Conservation (phyloP, 2,888 invertebrate species). For the Lasioglossum calceatum region DNA sequence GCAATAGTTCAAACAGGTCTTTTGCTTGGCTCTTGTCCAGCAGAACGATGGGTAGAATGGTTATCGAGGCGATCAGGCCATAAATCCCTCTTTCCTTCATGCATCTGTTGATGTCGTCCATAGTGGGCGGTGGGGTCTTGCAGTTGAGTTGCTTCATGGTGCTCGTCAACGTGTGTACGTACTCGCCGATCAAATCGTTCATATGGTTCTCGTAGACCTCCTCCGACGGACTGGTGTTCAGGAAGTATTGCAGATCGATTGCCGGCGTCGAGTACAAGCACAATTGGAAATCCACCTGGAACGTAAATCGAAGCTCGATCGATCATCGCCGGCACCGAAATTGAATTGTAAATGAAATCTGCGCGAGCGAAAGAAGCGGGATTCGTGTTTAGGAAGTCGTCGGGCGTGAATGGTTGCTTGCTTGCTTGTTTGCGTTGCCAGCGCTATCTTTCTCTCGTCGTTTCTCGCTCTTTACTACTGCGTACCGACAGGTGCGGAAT, state of each 20-base stretch:
- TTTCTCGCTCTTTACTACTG: too few species aligned
- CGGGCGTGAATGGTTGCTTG: slow-evolving; percentile 34
- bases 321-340: slow-evolving; percentile 52
- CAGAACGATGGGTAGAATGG: slow-evolving; percentile 74
- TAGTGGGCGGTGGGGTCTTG: slow-evolving; percentile 71
- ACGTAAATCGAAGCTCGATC: slow-evolving; percentile 46
- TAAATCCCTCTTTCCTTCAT: slow-evolving; percentile 65
- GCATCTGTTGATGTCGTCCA: slow-evolving; percentile 64
- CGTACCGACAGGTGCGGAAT: slow-evolving; percentile 52
- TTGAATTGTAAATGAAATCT: slow-evolving; percentile 77
- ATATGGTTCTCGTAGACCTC: slow-evolving; percentile 65
- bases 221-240: slow-evolving; percentile 81
- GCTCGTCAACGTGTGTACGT: slow-evolving; percentile 63
- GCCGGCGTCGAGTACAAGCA: slow-evolving; percentile 83
- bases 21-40: slow-evolving; percentile 71
- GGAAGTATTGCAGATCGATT: slow-evolving; percentile 84
- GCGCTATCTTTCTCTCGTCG: too few species aligned
- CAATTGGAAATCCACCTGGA: slow-evolving; percentile 85
- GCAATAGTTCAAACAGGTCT: slow-evolving; percentile 74
- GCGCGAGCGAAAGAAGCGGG: slow-evolving; percentile 56
- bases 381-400: slow-evolving; percentile 76
- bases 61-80: slow-evolving; percentile 70
- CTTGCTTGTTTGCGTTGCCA: too few species aligned
- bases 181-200: slow-evolving; percentile 72
- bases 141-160: slow-evolving; percentile 76